Evolutionary conservation across 2,797 vertebrate species (phyloP).

Genomic region (Channallabes apus): DNA sequence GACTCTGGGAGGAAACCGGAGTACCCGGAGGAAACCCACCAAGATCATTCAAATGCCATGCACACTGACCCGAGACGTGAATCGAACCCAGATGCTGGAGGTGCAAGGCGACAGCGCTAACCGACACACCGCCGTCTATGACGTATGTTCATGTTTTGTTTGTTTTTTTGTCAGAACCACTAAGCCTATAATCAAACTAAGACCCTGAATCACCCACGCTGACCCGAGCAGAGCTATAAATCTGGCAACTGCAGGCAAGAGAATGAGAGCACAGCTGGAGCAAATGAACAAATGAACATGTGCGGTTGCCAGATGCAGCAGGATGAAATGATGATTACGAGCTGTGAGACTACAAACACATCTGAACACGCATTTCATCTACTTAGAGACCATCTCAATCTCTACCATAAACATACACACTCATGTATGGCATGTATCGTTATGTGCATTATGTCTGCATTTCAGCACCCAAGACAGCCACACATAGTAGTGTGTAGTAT

Average conservation of each 20-base stretch:
- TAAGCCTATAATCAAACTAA: not conserved
- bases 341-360: constrained; percentile 28
- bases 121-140: not conserved
- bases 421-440: not conserved
- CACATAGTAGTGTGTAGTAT: not conserved
- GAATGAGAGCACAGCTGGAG: constrained; percentile 30
- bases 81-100: no score
- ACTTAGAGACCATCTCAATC: not conserved
- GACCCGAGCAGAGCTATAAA: not conserved
- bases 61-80: no score
- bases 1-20: no score
- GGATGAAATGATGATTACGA: constrained; percentile 26
- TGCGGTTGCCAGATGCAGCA: constrained; percentile 30
- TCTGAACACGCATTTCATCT: constrained; percentile 27
- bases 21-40: no score
- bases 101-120: no score
- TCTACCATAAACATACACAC: no score
- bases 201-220: constrained; percentile 8
- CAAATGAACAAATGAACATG: constrained; percentile 34
- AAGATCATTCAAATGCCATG: no score
- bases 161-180: not conserved
- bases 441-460: no score
- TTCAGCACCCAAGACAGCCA: not conserved
- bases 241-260: constrained; percentile 9
- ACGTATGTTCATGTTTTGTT: not conserved